Evolutionary conservation across 2,113 vertebrate genomes (phyloP).

Genomic region (Garra rufa): DNA sequence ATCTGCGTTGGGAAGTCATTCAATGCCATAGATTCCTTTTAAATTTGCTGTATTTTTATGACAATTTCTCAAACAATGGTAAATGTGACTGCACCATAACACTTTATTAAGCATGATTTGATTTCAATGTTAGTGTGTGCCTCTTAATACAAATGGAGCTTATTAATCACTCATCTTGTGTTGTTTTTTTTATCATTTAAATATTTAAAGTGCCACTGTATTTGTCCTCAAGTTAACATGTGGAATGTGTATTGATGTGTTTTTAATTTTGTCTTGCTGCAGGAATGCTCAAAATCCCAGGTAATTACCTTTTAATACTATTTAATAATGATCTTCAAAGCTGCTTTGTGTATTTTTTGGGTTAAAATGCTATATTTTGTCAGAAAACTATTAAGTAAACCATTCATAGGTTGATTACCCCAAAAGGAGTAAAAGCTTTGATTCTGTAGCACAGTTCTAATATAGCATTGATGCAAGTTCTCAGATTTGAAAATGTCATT

Average conservation of each 20-base stretch:
- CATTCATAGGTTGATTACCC: neutral
- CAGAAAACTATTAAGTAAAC: neutral
- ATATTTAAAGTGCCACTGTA: neutral
- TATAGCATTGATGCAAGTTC: neutral
- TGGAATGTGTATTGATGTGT: neutral
- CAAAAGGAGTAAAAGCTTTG: neutral
- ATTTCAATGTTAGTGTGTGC: neutral
- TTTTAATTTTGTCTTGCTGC: neutral
- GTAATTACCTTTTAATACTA: constrained; percentile 39
- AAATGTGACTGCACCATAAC: neutral
- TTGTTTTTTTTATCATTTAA: neutral
- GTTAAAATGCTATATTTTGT: neutral
- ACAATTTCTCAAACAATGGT: neutral
- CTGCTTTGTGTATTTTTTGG: neutral
- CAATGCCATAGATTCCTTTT: neutral
- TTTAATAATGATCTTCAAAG: neutral
- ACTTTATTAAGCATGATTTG: neutral
- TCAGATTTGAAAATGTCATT: neutral
- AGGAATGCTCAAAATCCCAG: constrained; percentile 58
- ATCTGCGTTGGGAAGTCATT: too few species aligned
- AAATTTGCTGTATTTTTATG: neutral
- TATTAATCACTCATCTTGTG: neutral
- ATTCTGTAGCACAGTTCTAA: neutral
- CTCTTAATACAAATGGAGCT: neutral
- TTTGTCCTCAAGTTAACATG: neutral